A percentile compares a stretch with the other conserved stretches of the same genome.
Conservation (phyloP, 2,113 vertebrate species). For the Passerina amoena region DNA sequence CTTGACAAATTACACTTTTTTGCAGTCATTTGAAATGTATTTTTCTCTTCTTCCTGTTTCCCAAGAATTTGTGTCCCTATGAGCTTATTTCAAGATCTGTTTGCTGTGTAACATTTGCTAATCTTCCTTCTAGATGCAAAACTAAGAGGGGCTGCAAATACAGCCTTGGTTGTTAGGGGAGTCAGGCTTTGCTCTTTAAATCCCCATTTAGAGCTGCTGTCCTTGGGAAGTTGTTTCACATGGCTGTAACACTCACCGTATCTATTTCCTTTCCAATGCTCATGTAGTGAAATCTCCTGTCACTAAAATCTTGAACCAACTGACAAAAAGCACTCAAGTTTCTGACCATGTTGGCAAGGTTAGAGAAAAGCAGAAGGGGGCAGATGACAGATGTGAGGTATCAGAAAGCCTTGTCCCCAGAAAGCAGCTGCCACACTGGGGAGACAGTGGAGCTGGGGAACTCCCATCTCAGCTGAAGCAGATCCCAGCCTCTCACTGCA, state of each 20-base stretch:
- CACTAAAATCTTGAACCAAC: neutral
- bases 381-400: neutral
- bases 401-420: neutral
- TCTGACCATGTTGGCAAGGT: neutral
- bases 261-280: neutral
- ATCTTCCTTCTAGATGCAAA: constrained; percentile 9
- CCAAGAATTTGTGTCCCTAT: neutral
- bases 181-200: neutral
- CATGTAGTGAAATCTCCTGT: neutral
- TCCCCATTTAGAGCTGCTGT: neutral
- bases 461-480: neutral
- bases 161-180: neutral
- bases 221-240: neutral
- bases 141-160: neutral
- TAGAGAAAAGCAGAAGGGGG: neutral
- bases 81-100: neutral
- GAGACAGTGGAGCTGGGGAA: neutral
- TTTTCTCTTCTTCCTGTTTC: constrained; percentile 8
- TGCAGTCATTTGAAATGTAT: constrained; percentile 31
- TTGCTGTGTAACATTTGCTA: constrained; percentile 1
- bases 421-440: neutral
- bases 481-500: neutral
- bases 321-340: neutral
- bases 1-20: constrained; percentile 58
- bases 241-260: neutral